These are phyloP conservation scores for Choreutis nemorana DNA, from an alignment of 2,888 invertebrate species.

Conservation along the genomic window DNA sequence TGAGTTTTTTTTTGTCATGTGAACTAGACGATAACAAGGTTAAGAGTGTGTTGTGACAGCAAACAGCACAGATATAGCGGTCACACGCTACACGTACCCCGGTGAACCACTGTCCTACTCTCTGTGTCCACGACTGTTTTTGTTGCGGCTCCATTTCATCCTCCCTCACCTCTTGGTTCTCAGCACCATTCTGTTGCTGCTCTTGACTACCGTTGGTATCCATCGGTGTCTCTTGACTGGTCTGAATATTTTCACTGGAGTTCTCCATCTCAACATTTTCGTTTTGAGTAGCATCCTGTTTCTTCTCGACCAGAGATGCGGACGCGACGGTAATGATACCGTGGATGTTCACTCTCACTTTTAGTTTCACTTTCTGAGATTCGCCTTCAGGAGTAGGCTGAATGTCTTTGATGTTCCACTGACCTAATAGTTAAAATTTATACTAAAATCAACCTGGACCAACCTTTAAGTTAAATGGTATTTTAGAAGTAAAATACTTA, in stretches of 20 bases:
- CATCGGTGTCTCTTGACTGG: slow-evolving; percentile 44
- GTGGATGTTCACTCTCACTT: slow-evolving; percentile 92
- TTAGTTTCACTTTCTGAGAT: slow-evolving; percentile 95
- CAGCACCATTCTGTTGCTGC: slow-evolving; percentile 46
- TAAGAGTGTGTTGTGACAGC: slow-evolving; percentile 25
- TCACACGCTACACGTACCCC: slow-evolving; percentile 70
- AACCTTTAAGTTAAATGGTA: slow-evolving; percentile 1
- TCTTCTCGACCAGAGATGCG: slow-evolving; percentile 84
- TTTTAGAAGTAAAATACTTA: slow-evolving; percentile 33
- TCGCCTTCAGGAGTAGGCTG: slow-evolving; percentile 89
- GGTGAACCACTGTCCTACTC: slow-evolving; percentile 75
- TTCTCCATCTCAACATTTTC: slow-evolving; percentile 54
- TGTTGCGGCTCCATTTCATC: slow-evolving; percentile 52
- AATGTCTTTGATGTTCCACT: slow-evolving; percentile 82
- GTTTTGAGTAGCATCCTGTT: slow-evolving; percentile 55
- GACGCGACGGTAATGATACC: slow-evolving; percentile 90
- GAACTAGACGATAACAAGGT: neutral
- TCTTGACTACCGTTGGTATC: slow-evolving; percentile 58
- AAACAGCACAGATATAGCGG: slow-evolving; percentile 33
- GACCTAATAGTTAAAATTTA: slow-evolving; percentile 48
- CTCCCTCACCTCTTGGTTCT: slow-evolving; percentile 60
- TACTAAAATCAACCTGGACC: no score
- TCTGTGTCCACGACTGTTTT: slow-evolving; percentile 74
- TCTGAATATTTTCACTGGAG: slow-evolving; percentile 46
- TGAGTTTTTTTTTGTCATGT: no score